A percentile compares a stretch with the other conserved stretches of the same genome.
These are phyloP conservation scores for Venustoraphidia nigricollis DNA, from an alignment of 2,888 invertebrate species.

Conservation along the genomic window DNA sequence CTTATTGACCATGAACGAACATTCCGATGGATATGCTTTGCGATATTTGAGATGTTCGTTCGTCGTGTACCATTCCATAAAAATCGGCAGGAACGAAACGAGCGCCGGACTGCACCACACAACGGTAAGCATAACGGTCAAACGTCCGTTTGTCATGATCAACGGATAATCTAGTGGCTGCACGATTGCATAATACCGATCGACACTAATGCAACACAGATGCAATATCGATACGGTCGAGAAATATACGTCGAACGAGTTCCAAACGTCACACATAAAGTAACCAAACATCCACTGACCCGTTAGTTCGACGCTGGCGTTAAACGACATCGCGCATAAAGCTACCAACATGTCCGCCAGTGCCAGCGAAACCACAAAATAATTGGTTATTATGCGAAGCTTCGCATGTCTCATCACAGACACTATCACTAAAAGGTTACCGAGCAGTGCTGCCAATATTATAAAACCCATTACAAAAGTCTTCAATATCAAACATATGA, in stretches of 20 bases:
- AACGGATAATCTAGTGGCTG: constrained; percentile 86
- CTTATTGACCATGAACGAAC: constrained; percentile 74
- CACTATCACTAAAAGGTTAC: constrained; percentile 80
- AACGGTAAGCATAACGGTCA: constrained; percentile 68
- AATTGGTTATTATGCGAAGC: constrained; percentile 78
- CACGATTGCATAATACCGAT: constrained; percentile 80
- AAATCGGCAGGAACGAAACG: constrained; percentile 88
- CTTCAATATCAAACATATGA: constrained; percentile 26
- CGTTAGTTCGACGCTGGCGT: constrained; percentile 75
- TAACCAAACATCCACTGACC: constrained; percentile 78
- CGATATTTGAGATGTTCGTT: constrained; percentile 56
- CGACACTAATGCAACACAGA: constrained; percentile 68
- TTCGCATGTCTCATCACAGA: constrained; percentile 66
- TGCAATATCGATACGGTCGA: constrained; percentile 87
- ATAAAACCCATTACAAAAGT: constrained; percentile 75
- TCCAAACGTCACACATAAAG: constrained; percentile 92
- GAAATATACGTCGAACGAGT: constrained; percentile 89
- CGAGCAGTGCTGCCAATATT: constrained; percentile 76
- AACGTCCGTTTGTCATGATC: constrained; percentile 74
- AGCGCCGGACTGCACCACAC: constrained; percentile 88
- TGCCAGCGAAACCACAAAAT: constrained; percentile 88
- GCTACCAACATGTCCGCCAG: constrained; percentile 91
- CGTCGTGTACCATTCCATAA: constrained; percentile 91
- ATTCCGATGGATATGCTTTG: constrained; percentile 51
- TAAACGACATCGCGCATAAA: constrained; percentile 87